Evolutionary conservation across 2,888 invertebrate genomes (phyloP).

Genomic region (Drosophila birchii): DNA sequence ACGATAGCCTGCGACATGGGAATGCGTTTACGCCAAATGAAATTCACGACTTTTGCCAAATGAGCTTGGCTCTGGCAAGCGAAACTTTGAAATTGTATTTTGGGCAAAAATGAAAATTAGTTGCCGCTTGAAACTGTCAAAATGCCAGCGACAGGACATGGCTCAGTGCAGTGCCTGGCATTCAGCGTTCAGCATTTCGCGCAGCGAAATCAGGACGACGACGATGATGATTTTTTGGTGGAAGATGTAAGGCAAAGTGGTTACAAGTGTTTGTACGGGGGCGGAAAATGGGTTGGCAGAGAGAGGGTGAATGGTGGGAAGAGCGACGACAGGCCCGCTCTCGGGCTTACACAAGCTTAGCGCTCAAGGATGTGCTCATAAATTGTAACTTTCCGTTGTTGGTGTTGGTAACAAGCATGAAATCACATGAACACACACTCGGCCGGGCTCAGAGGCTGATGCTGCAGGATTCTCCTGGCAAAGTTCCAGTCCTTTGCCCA

Average conservation of each 20-base stretch:
- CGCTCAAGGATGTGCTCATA: constrained; percentile 72
- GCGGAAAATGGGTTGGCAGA: constrained; percentile 10
- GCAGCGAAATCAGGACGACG: constrained; percentile 28
- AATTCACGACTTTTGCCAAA: constrained; percentile 72
- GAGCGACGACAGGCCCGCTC: constrained; percentile 21
- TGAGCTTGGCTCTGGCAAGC: constrained; percentile 52
- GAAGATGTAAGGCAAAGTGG: constrained; percentile 68
- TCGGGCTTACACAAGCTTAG: constrained; percentile 67
- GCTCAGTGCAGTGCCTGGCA: constrained; percentile 5
- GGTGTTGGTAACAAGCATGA: constrained; percentile 72
- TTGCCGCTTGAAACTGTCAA: constrained; percentile 60
- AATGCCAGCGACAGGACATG: constrained; percentile 52
- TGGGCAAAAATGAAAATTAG: constrained; percentile 41
- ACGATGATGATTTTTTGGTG: constrained; percentile 29
- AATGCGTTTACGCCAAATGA: constrained; percentile 68
- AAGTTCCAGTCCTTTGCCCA: constrained; percentile 59
- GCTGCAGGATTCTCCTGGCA: constrained; percentile 53
- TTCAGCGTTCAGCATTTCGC: constrained; percentile 42
- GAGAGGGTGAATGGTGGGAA: neutral
- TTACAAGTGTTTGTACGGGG: constrained; percentile 66
- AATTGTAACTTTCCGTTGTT: constrained; percentile 64
- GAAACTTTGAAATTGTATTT: constrained; percentile 62
- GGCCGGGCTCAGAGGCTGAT: neutral
- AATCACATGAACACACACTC: constrained; percentile 62
- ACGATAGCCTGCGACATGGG: constrained; percentile 42